These are phyloP conservation scores for Megalops cyprinoides DNA, from an alignment of 2,797 vertebrate species.

Conservation along the genomic window DNA sequence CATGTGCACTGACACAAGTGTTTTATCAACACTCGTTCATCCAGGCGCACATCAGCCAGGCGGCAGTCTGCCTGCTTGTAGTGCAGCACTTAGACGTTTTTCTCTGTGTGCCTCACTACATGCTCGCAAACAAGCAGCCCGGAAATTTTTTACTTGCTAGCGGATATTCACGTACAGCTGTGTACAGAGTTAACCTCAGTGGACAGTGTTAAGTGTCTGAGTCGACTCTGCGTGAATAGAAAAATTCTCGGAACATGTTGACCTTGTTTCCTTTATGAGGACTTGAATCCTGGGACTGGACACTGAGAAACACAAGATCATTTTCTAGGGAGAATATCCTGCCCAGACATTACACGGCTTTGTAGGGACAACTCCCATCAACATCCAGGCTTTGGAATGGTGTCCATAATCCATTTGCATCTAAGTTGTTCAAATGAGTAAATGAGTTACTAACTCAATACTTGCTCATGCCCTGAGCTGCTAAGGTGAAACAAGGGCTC, in stretches of 20 bases:
- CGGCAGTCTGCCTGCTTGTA: neutral
- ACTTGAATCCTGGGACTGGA: neutral
- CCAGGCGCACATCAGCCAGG: too few relatives aligned
- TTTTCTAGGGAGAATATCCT: neutral
- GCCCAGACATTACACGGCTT: neutral
- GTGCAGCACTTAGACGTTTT: too few relatives aligned
- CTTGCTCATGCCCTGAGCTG: neutral
- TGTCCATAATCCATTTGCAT: neutral
- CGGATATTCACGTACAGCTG: neutral
- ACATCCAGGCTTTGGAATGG: neutral
- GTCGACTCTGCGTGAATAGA: neutral
- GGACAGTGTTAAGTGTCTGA: neutral
- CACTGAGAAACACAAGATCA: neutral
- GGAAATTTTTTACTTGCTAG: neutral
- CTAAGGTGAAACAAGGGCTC: constrained; percentile 59
- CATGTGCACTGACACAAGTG: constrained; percentile 11
- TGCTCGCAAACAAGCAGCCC: neutral
- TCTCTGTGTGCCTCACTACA: neutral
- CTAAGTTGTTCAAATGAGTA: neutral
- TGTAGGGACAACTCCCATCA: neutral
- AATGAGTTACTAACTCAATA: neutral
- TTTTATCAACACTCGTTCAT: neutral
- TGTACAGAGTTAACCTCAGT: too few relatives aligned
- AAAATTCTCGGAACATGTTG: neutral
- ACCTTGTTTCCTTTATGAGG: neutral